Conservation (phyloP, 1,140 invertebrate species). For the Pseudachorutes palmiensis region DNA sequence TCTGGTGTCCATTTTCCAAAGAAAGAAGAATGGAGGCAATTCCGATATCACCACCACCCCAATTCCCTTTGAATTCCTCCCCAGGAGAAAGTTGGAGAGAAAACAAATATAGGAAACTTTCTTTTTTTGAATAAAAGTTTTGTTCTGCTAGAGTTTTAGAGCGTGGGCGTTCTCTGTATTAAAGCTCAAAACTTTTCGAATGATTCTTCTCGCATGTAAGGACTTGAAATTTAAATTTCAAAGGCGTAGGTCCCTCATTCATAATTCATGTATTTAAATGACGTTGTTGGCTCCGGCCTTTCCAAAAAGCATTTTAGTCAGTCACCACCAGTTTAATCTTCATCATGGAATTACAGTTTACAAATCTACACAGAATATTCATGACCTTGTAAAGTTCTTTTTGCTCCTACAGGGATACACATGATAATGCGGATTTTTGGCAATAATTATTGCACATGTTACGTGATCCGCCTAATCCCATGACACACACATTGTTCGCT, state of each 20-base stretch:
- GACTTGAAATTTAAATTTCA: background rate
- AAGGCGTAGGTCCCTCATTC: background rate
- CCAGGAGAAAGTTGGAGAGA: background rate
- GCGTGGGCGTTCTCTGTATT: background rate
- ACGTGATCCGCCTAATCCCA: slow-evolving; percentile 11
- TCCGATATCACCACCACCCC: too few relatives aligned
- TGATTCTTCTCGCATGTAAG: background rate
- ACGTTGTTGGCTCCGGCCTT: background rate
- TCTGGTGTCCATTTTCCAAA: background rate
- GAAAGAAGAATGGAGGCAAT: background rate
- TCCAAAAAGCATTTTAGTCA: background rate
- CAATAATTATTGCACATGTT: background rate
- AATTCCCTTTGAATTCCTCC: background rate
- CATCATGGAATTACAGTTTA: background rate
- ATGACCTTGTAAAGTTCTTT: background rate
- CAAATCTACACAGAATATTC: background rate
- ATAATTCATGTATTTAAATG: background rate
- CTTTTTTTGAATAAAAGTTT: too few relatives aligned
- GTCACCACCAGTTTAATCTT: background rate
- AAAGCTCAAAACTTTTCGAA: background rate
- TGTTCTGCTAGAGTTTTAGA: too few relatives aligned
- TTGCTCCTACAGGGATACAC: background rate
- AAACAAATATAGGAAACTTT: too few relatives aligned
- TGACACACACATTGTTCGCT: too few relatives aligned
- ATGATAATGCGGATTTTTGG: too few relatives aligned